phyloP scores from a whole-genome alignment of 2,888 invertebrate species.

The Sarcophaga rosellei region DNA sequence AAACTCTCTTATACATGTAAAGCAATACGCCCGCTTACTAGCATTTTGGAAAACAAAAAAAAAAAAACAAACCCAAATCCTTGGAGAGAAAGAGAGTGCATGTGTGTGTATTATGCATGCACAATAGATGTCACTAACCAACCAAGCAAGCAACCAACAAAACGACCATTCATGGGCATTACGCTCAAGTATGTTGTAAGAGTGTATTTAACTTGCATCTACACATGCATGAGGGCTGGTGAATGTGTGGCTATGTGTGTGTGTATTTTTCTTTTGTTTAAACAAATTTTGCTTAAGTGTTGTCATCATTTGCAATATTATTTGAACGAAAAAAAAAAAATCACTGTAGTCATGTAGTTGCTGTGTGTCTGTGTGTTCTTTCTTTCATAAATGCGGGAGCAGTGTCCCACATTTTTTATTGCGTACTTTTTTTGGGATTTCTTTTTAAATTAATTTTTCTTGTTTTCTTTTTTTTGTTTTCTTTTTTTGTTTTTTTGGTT shows the following conservation, averaged over 20 bases:
- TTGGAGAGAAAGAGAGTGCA: background rate
- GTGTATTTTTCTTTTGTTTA: background rate
- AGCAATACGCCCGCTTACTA: background rate
- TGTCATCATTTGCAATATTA: constrained; percentile 49
- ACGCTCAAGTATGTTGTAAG: background rate
- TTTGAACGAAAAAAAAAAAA: constrained; percentile 14
- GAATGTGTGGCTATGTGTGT: background rate
- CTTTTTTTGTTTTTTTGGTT: background rate
- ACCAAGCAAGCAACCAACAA: constrained; percentile 17
- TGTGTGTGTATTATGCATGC: constrained; percentile 10
- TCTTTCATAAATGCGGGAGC: background rate
- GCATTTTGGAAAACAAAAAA: background rate
- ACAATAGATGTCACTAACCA: constrained; percentile 35
- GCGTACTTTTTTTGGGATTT: background rate
- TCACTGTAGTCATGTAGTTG: background rate
- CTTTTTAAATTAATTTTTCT: background rate
- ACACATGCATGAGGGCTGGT: background rate
- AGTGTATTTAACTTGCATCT: background rate
- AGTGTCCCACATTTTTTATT: background rate
- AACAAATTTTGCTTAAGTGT: constrained; percentile 29
- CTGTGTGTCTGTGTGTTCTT: background rate
- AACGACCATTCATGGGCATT: constrained; percentile 27
- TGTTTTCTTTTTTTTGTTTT: background rate
- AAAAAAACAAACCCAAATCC: background rate
- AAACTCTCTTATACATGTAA: background rate